Evolutionary conservation across 2,797 vertebrate genomes (phyloP), one percentile per base, ranked within the genome.

Genomic region (Tympanoctomys barrerae): DNA sequence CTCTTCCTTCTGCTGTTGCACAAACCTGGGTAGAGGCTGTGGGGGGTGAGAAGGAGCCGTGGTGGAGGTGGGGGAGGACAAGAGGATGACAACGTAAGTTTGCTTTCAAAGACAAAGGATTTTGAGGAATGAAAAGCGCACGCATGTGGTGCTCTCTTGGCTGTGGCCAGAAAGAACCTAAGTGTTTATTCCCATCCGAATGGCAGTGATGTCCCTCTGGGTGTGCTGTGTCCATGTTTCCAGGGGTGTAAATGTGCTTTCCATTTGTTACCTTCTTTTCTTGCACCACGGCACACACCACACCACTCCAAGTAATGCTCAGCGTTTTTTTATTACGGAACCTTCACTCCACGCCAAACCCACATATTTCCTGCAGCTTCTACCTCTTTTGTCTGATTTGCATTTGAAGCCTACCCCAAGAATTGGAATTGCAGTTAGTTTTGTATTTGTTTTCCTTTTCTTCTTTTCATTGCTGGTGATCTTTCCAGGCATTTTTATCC

Each of bases 1-100:
- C 18, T n/a, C 61, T 95, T 92, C 87, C 93, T 94, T 89, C 89
- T 95, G 77, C 62, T 54, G 7, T 22, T 73, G 14, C 70, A 71
- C 39, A 70, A 39, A 81, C 62, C 59, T 64, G 79, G 31, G 28
- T 11, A 26, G 91, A 94, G 68, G 49, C 42, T 59, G 12, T 22
- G 78, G 71, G 6, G n/a, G 24, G 31, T 59, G 31, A 9, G 31
- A n/a, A 86, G 87, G 59, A 14, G 31, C 31, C 26, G 31, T 0
- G n/a, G 64, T 10, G 49, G 85, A 71, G n/a, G 42, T 3, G 46
- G 79, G 49, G 46, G 26, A 61, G 46, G 66, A 22, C 59, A 36
- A 46, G 46, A 24, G 73, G 49, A 66, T 31, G 19, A 14, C 19
- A 19, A 14, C 19, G 19, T n/a, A 13, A 8, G 4, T 70, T 31